Evolutionary conservation across 35 echinoderm and acorn worm genomes (phyloP).

Genomic region (Strongylocentrotus purpuratus): DNA sequence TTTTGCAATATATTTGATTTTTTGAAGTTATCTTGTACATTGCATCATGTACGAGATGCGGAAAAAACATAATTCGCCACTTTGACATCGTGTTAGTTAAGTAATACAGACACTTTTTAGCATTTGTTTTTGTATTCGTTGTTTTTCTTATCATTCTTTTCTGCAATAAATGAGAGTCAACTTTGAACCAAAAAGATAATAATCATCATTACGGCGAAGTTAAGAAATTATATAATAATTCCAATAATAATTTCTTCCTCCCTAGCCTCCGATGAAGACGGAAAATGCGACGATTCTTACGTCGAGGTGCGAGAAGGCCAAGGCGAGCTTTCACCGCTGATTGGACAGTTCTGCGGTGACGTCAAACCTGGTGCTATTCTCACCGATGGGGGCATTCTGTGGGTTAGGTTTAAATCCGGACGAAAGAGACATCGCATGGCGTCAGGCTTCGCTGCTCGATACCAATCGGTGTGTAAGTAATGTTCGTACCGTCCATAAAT

Average conservation of each 20-base stretch:
- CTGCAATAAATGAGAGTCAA: too few relatives aligned
- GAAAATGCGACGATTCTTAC: slow-evolving; percentile 58
- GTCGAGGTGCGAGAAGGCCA: slow-evolving; percentile 76
- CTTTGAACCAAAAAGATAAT: too few relatives aligned
- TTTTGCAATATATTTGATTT: too few relatives aligned
- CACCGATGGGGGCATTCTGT: slow-evolving; percentile 57
- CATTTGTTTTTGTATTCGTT: too few relatives aligned
- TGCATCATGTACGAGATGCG: neutral
- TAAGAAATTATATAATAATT: too few relatives aligned
- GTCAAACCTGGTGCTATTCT: slow-evolving; percentile 57
- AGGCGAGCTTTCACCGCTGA: slow-evolving; percentile 62
- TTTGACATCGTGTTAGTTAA: too few relatives aligned
- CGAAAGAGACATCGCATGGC: neutral
- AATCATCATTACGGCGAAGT: too few relatives aligned
- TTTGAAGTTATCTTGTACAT: neutral
- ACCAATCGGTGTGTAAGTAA: slow-evolving; percentile 94
- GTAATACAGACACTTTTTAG: too few relatives aligned
- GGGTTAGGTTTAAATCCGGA: slow-evolving; percentile 73
- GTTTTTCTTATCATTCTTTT: too few relatives aligned
- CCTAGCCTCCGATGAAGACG: slow-evolving; percentile 26
- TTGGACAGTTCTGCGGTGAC: slow-evolving; percentile 76
- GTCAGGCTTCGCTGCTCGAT: slow-evolving; percentile 65
- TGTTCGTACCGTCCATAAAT: neutral
- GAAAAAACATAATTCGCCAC: too few relatives aligned
- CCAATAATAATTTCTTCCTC: neutral